Conservation (phyloP, 2,113 vertebrate species). For the Pavo muticus region DNA sequence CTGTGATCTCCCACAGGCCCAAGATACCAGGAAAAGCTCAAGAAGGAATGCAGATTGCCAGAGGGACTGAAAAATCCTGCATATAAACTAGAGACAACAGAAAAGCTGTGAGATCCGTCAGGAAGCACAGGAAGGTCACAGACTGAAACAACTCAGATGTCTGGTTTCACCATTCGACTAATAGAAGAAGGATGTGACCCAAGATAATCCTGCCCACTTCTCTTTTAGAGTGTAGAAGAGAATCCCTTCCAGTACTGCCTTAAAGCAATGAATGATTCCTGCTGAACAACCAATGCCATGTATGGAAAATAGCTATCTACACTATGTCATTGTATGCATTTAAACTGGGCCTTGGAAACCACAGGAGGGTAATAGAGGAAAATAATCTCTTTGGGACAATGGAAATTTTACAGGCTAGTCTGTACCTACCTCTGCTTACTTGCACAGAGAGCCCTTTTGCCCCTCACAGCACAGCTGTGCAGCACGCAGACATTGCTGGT, state of each 20-base stretch:
- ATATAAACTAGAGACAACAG: slow-evolving; percentile 29
- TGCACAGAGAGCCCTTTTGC: background rate
- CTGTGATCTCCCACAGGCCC: background rate
- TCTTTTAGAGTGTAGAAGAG: slow-evolving; percentile 6
- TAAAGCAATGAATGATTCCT: slow-evolving; percentile 29
- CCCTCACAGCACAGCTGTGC: background rate
- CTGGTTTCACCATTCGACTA: slow-evolving; percentile 47
- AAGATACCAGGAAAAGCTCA: background rate
- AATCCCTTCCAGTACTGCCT: slow-evolving; percentile 29
- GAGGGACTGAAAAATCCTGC: slow-evolving; percentile 34
- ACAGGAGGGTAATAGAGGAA: background rate
- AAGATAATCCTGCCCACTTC: slow-evolving; percentile 49
- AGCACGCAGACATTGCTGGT: background rate
- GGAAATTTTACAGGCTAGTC: background rate
- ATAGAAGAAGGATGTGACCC: slow-evolving; percentile 55
- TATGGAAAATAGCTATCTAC: slow-evolving; percentile 60
- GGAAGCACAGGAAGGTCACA: slow-evolving; percentile 36
- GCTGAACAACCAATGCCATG: slow-evolving; percentile 28
- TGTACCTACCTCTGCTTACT: background rate
- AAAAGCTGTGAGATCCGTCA: slow-evolving; percentile 32
- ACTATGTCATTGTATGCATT: slow-evolving; percentile 64
- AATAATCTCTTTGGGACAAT: slow-evolving; percentile 19
- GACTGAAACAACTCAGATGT: slow-evolving; percentile 54
- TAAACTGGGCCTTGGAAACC: slow-evolving; percentile 57
- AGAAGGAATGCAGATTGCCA: slow-evolving; percentile 33